Base-by-base conservation (phyloP, 2,888 invertebrate species). In the Sarcophaga carnaria region DNA sequence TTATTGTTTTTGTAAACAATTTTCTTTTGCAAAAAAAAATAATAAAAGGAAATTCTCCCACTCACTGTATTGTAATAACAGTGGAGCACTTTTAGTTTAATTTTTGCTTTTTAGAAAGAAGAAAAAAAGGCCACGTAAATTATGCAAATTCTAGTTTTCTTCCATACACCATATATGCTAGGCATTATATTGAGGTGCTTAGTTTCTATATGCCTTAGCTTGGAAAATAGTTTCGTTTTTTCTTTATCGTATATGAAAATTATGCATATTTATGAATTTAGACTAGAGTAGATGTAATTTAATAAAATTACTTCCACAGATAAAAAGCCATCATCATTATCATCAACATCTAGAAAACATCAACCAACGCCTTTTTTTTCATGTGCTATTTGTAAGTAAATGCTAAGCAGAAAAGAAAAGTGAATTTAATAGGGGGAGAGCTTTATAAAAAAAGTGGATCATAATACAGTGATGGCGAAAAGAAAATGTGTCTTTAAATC, bases 251-350 rank as follows among this genome's bases (percentile, higher is more conserved):
- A 74, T 49, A 54, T 45, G 45, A 71, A 60, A 79, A 67, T 49
- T 79, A 79, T 74, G 78, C 74, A 75, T 85, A 85, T 85, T 85
- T 82, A 82, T 78, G 75, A 81, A 75, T 85, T 49, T 70, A 60
- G 70, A 76, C 67, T 80, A 37, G 37, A 37, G 37, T 37, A 63
- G 71, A 79, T 60, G 79, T 76, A 86, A 86, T 82, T 86, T 82
- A 66, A 82, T 66, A 66, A 86, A 82, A 86, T 86, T 82, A 82
- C 79, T 71, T 63, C 5, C 59, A 76, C 70, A 71, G 17, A 77
- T 64, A 27, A 77, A 69, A 76, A 75, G 37, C 59, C 47, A 45
- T 69, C 76, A 49, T 45, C 17, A 14, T 59, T 3, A 17, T 59
- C 20, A 37, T 37, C 37, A 27, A 14, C 47, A 64, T 69, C 66